These are phyloP conservation scores for Anthopleura xanthogrammica DNA, from an alignment of 92 coral and sea anemone genomes.

Conservation along the genomic window DNA sequence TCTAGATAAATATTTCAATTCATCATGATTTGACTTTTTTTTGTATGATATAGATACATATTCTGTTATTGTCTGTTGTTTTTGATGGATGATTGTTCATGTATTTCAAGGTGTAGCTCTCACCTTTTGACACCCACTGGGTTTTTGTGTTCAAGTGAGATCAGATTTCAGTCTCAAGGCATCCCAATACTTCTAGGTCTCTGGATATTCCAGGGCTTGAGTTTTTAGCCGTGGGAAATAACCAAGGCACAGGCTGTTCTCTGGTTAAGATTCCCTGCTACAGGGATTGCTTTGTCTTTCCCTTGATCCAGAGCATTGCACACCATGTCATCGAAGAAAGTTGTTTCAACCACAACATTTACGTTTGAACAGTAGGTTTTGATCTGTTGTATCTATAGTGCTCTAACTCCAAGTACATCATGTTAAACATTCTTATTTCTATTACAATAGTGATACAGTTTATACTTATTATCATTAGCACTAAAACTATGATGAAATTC, in stretches of 20 bases:
- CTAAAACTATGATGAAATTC: background rate
- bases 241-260: constrained; percentile 14
- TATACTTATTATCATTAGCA: background rate
- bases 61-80: background rate
- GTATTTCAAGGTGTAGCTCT: constrained; percentile 21
- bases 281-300: background rate
- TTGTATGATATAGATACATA: background rate
- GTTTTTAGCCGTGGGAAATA: constrained; percentile 4
- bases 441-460: background rate
- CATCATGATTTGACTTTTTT: background rate
- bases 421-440: background rate
- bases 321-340: constrained; percentile 39
- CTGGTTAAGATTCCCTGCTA: constrained; percentile 7
- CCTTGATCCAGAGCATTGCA: background rate
- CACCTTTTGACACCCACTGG: constrained; percentile 20
- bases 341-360: constrained; percentile 72
- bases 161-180: constrained; percentile 12
- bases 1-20: background rate
- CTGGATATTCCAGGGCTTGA: constrained; percentile 2
- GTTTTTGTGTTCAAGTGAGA: constrained; percentile 11
- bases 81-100: background rate
- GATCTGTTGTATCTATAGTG: constrained; percentile 16
- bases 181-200: constrained; percentile 8
- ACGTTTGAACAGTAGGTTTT: constrained; percentile 42
- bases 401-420: background rate